Conservation (phyloP, 2,888 invertebrate species). For the Exephanes ischioxanthus region DNA sequence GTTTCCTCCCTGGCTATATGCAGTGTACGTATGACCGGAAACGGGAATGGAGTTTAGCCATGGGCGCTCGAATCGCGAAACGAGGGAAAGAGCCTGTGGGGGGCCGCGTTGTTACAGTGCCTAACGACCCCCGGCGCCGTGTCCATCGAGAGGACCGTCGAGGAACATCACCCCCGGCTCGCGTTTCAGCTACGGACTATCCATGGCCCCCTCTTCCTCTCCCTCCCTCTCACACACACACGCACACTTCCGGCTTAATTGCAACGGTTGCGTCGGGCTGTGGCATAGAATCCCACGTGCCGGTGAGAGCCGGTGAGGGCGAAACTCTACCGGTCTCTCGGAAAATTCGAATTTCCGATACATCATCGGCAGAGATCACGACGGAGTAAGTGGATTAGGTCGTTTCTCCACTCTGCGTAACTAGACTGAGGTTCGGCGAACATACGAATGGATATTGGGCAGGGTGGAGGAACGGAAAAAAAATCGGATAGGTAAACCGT, state of each 20-base stretch:
- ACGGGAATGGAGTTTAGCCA: conserved; percentile 56
- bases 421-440: conserved; percentile 14
- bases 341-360: conserved; percentile 60
- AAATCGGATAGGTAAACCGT: conserved; percentile 1
- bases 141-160: conserved; percentile 47
- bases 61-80: conserved; percentile 51
- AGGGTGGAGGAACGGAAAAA: background rate
- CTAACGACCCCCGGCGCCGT: conserved; percentile 61
- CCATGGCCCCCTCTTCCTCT: background rate
- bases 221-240: background rate
- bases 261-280: conserved; percentile 40
- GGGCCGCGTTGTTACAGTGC: conserved; percentile 59
- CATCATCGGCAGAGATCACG: conserved; percentile 47
- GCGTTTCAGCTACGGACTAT: conserved; percentile 13
- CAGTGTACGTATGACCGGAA: conserved; percentile 5
- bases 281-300: conserved; percentile 42
- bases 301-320: conserved; percentile 2
- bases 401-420: conserved; percentile 42
- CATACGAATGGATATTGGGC: conserved; percentile 26
- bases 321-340: conserved; percentile 30
- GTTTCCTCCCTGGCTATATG: conserved; percentile 1
- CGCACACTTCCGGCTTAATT: conserved; percentile 64
- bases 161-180: conserved; percentile 33
- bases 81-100: conserved; percentile 32
- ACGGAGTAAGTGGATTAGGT: conserved; percentile 50